Conservation (phyloP, 1,140 invertebrate species). For the Drosophila sproati region DNA sequence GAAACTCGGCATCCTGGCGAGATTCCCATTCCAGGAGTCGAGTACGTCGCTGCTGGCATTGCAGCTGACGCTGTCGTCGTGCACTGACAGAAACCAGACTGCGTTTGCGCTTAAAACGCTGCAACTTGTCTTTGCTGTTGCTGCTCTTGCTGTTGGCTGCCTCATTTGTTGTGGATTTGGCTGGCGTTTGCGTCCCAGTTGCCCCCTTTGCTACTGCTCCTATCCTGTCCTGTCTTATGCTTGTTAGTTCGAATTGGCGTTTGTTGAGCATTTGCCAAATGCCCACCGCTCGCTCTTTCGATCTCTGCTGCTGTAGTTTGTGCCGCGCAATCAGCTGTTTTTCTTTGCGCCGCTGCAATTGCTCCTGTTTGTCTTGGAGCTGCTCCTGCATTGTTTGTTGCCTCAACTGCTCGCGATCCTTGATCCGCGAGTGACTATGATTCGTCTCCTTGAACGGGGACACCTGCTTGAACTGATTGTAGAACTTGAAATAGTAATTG, state of each 20-base stretch:
- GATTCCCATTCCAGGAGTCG: conserved; percentile 54
- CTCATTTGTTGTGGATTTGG: background rate
- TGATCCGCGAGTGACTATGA: conserved; percentile 40
- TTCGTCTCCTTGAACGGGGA: conserved; percentile 90
- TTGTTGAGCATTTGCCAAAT: conserved; percentile 10
- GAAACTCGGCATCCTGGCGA: conserved; percentile 47
- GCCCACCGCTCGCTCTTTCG: conserved; percentile 7
- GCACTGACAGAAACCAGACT: conserved; percentile 6
- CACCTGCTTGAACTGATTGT: conserved; percentile 88
- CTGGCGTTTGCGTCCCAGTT: too few relatives aligned
- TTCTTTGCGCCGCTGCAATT: conserved; percentile 1
- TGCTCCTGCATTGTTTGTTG: conserved; percentile 22
- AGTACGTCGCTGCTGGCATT: conserved; percentile 20
- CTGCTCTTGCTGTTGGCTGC: background rate
- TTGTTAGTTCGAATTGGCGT: background rate
- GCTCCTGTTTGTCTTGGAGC: background rate
- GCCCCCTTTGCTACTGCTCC: too few relatives aligned
- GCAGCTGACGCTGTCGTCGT: conserved; percentile 13
- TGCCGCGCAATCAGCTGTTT: conserved; percentile 1
- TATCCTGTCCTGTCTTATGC: background rate
- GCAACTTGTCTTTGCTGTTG: too few relatives aligned
- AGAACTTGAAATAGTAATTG: conserved; percentile 85
- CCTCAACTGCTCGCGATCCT: conserved; percentile 17
- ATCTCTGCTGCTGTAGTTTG: conserved; percentile 40
- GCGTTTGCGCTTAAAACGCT: background rate